phyloP scores from a whole-genome alignment of 30 jellyfish, hydroid and myxozoan species.

The Rhopilema esculentum region DNA sequence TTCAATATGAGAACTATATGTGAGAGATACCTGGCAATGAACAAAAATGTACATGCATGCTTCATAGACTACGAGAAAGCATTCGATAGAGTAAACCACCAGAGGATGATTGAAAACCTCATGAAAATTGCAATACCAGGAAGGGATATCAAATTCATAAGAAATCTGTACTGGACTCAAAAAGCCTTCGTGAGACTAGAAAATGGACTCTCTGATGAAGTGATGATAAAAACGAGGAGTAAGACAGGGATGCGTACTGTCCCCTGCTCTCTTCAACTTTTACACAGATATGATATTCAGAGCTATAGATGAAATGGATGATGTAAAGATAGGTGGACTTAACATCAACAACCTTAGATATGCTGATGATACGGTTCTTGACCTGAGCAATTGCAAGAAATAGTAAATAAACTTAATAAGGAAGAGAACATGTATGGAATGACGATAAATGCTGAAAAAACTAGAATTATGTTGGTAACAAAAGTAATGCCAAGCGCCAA shows the following conservation, averaged over 20 bases:
- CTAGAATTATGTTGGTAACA: slow-evolving; percentile 7
- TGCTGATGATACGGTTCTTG: slow-evolving; percentile 32
- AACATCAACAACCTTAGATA: slow-evolving; percentile 28
- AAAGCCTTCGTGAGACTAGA: slow-evolving; percentile 21
- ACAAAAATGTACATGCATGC: slow-evolving; percentile 9
- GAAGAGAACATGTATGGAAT: slow-evolving; percentile 29
- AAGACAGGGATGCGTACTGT: slow-evolving; percentile 54
- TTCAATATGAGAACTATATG: not conserved
- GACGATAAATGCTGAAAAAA: slow-evolving; percentile 32
- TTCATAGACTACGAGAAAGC: not conserved
- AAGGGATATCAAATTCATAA: slow-evolving; percentile 18
- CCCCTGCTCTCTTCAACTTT: slow-evolving; percentile 26
- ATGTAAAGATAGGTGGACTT: too few relatives aligned
- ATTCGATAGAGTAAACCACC: not conserved
- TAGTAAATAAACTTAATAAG: slow-evolving; percentile 13
- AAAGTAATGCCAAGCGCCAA: slow-evolving; percentile 29
- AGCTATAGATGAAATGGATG: not conserved
- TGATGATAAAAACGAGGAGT: slow-evolving; percentile 24
- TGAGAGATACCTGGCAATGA: not conserved
- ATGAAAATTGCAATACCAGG: not conserved
- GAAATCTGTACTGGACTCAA: slow-evolving; percentile 32
- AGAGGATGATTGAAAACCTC: not conserved
- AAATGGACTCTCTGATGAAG: not conserved
- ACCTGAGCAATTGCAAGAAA: slow-evolving; percentile 34
- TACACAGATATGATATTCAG: slow-evolving; percentile 35